phyloP scores from a whole-genome alignment of 1,140 invertebrate genomes.

The Leptonema lineaticorne region DNA sequence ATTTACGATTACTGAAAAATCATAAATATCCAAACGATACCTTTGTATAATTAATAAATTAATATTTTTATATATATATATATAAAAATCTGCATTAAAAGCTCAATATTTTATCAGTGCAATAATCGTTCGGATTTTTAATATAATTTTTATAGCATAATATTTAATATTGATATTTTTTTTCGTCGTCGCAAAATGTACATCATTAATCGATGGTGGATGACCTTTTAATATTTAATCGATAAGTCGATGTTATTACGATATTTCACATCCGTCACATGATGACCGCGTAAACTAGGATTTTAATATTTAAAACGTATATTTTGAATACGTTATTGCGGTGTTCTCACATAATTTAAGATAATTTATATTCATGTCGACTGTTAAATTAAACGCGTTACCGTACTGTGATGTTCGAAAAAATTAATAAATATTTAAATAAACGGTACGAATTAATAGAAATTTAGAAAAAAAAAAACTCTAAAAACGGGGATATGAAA shows the following conservation, averaged over 20 bases:
- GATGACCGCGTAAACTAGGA: slow-evolving; percentile 1
- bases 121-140: too few species aligned
- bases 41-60: too few species aligned
- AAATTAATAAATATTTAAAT: slow-evolving; percentile 5
- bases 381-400: slow-evolving; percentile 4
- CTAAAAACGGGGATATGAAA: too few species aligned
- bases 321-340: slow-evolving; percentile 8
- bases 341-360: slow-evolving; percentile 13
- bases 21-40: too few species aligned
- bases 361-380: slow-evolving; percentile 7
- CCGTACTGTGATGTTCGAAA: background rate
- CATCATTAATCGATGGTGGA: too few species aligned
- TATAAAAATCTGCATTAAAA: too few species aligned
- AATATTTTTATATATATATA: too few species aligned
- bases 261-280: slow-evolving; percentile 8
- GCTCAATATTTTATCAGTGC: too few species aligned
- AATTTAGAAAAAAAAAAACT: too few species aligned
- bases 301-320: slow-evolving; percentile 8
- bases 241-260: background rate
- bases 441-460: too few species aligned
- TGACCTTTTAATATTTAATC: background rate
- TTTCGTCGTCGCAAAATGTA: background rate
- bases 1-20: too few species aligned
- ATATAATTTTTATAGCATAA: background rate
- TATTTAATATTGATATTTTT: background rate